phyloP scores from a whole-genome alignment of 2,113 vertebrate species.

The Natator depressus region DNA sequence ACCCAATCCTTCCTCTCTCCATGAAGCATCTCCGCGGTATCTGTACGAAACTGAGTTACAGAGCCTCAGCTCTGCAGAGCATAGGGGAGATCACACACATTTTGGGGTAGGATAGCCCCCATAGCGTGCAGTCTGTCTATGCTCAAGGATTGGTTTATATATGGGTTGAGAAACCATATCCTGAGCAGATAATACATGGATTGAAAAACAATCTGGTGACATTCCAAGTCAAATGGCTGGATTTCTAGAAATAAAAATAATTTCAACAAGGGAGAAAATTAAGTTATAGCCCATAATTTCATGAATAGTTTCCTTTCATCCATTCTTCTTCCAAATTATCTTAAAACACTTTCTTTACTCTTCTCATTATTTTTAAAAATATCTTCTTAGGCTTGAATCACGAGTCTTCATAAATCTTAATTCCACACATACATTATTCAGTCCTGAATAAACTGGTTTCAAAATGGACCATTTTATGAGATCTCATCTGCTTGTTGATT shows the following conservation, averaged over 20 bases:
- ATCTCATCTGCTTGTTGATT: not conserved
- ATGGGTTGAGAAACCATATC: not conserved
- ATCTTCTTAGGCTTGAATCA: not conserved
- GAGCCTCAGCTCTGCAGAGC: not conserved
- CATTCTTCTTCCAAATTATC: not conserved
- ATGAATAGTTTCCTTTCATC: not conserved
- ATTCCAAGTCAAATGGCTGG: not conserved
- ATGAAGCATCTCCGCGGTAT: not conserved
- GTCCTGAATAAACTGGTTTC: not conserved
- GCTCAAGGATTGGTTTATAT: not conserved
- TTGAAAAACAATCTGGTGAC: not conserved
- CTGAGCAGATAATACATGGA: not conserved
- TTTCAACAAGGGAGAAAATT: not conserved
- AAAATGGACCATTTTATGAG: not conserved
- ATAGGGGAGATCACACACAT: not conserved
- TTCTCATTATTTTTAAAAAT: not conserved
- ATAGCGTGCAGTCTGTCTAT: not conserved
- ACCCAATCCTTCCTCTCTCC: fast-evolving
- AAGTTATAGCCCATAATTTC: not conserved
- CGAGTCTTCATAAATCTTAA: not conserved
- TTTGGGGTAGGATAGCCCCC: not conserved
- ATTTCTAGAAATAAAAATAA: not conserved
- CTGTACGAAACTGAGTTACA: not conserved
- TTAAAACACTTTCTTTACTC: not conserved
- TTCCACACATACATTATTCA: not conserved